phyloP scores from a whole-genome alignment of 2,113 vertebrate genomes.

The Pterocles burchelli region DNA sequence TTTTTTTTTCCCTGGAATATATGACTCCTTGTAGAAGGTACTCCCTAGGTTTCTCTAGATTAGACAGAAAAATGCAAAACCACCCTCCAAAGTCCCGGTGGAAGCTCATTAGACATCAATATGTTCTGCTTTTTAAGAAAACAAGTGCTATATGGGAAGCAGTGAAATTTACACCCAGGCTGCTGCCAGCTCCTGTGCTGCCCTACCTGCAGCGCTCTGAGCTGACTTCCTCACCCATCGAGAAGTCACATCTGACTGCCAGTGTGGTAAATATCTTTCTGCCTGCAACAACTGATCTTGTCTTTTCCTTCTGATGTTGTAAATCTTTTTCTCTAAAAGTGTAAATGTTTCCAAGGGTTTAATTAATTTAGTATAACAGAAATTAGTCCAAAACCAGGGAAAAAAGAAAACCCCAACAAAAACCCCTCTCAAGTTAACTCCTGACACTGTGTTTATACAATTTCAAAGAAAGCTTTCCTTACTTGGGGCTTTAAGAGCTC shows the following conservation, averaged over 20 bases:
- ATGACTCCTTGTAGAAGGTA: not conserved
- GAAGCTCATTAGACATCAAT: not conserved
- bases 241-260: not conserved
- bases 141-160: not conserved
- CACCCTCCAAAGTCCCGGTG: not conserved
- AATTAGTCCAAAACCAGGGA: not conserved
- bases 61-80: not conserved
- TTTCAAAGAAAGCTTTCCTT: constrained; percentile 37
- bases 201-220: not conserved
- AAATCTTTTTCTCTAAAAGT: not conserved
- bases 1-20: not conserved
- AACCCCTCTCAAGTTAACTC: not conserved
- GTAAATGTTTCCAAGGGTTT: not conserved
- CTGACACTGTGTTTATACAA: not conserved
- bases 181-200: accelerated
- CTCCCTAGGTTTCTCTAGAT: not conserved
- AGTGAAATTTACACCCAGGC: not conserved
- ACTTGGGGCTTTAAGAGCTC: constrained; percentile 15
- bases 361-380: constrained; percentile 6
- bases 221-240: not conserved
- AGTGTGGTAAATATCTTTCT: not conserved
- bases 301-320: not conserved
- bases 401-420: not conserved
- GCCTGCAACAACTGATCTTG: not conserved
- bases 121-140: not conserved